Percentiles rank a stretch among this genome's conserved stretches.
Conservation (phyloP, 1,140 invertebrate genomes). For the Lineus longissimus region DNA sequence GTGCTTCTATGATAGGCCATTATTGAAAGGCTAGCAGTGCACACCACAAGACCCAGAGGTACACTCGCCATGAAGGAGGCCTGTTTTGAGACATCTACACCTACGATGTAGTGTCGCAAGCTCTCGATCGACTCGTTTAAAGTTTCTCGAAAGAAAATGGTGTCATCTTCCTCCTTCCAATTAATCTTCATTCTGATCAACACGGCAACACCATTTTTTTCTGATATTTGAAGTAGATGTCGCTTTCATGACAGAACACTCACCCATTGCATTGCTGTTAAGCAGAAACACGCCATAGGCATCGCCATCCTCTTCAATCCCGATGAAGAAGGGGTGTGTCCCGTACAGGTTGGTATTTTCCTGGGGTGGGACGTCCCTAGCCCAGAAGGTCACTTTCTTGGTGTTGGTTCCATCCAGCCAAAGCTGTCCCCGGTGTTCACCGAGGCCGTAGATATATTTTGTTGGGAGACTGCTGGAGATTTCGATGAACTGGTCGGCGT, state of each 20-base stretch:
- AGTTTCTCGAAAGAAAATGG: too few species aligned
- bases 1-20: too few species aligned
- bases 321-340: conserved; percentile 74
- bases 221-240: too few species aligned
- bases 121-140: too few species aligned
- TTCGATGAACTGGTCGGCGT: conserved; percentile 18
- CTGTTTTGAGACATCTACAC: conserved; percentile 7
- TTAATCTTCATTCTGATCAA: too few species aligned
- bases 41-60: too few species aligned
- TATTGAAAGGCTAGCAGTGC: too few species aligned
- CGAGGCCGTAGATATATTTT: conserved; percentile 18
- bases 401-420: conserved; percentile 25
- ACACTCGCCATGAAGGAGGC: too few species aligned
- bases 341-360: conserved; percentile 67
- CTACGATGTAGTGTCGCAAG: too few species aligned
- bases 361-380: conserved; percentile 11
- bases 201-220: too few species aligned
- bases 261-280: conserved; percentile 25
- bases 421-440: conserved; percentile 11
- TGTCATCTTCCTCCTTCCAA: too few species aligned
- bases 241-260: too few species aligned
- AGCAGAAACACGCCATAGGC: conserved; percentile 29
- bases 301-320: conserved; percentile 51
- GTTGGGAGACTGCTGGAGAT: conserved; percentile 6
- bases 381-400: conserved; percentile 4